phyloP scores from a whole-genome alignment of 2,113 vertebrate species.

The Dromiciops gliroides region DNA sequence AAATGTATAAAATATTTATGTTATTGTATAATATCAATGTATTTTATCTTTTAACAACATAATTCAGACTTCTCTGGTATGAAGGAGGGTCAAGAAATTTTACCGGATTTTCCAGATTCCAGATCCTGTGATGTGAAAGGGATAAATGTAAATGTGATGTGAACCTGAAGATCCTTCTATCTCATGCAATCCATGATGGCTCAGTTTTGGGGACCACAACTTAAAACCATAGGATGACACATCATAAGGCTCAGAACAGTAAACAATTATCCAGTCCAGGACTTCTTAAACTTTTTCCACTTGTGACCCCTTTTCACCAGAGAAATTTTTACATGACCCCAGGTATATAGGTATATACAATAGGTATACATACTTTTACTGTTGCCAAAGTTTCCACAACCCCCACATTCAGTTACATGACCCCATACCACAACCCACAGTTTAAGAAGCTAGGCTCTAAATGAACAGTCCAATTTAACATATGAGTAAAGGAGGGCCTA shows the following conservation, averaged over 20 bases:
- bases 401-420: too few species aligned
- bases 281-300: too few species aligned
- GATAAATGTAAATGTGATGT: neutral
- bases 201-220: neutral
- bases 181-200: neutral
- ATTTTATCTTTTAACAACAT: neutral
- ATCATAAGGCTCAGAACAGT: neutral
- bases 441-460: too few species aligned
- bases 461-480: neutral
- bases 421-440: too few species aligned
- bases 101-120: neutral
- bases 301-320: too few species aligned
- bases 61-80: neutral
- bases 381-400: too few species aligned
- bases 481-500: neutral
- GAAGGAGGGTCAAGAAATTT: neutral
- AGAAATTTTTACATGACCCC: too few species aligned
- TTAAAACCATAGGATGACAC: neutral
- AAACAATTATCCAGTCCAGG: too few species aligned
- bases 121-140: too few species aligned
- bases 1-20: neutral
- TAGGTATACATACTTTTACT: too few species aligned
- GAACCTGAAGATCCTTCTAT: neutral
- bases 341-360: too few species aligned
- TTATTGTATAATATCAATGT: neutral